Evolutionary conservation across 2,797 vertebrate species (phyloP).

Genomic region (Synaphobranchus kaupii): DNA sequence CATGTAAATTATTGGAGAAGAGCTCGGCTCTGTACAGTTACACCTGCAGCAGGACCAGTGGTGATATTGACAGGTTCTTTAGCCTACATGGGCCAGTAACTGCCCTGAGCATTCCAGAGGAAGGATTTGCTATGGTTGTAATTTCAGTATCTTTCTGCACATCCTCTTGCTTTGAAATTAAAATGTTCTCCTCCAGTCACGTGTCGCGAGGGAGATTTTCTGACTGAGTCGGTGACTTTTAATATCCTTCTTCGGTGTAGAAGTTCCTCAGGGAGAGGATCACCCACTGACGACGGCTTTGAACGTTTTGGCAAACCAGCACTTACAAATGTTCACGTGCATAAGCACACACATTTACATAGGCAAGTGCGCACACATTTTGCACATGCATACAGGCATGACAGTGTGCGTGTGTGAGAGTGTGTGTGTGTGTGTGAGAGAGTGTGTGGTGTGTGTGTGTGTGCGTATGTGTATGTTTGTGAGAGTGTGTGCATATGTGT

Average conservation of each 20-base stretch:
- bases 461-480: too few relatives aligned
- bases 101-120: background rate
- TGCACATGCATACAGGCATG: constrained; percentile 10
- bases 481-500: too few relatives aligned
- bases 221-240: background rate
- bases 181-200: background rate
- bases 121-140: background rate
- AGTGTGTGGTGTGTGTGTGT: too few relatives aligned
- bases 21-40: background rate
- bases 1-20: background rate
- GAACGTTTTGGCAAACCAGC: background rate
- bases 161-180: background rate
- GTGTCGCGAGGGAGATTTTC: background rate
- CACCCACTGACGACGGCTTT: background rate
- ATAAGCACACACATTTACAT: background rate
- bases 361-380: constrained; percentile 7
- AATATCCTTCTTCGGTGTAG: background rate
- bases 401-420: constrained; percentile 28
- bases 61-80: background rate
- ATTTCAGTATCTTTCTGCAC: background rate
- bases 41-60: background rate
- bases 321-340: background rate
- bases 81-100: background rate
- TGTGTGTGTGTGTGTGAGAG: too few relatives aligned
- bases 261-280: background rate